Evolutionary conservation across 2,888 invertebrate genomes (phyloP), one percentile per base, ranked within the genome.

Genomic region (Rambutsinella grinnellia): DNA sequence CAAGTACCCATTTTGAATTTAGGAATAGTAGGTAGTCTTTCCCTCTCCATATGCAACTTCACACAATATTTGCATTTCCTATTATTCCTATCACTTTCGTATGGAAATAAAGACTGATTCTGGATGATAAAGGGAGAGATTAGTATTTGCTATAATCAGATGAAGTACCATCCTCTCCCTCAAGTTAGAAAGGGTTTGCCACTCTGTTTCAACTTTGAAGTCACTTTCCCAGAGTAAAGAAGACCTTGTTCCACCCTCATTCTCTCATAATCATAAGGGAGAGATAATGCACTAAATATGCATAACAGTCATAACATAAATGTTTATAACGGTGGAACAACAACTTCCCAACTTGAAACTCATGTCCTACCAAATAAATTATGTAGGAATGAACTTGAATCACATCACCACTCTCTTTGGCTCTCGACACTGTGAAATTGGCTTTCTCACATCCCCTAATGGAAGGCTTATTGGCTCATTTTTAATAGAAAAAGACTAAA

Each of bases 31-130:
- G n/a, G n/a, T n/a, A n/a, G n/a, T n/a, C 8, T 5, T 54, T 54
- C n/a, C 54, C 19, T 3, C 5, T 54, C 3, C 6, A 3, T 54
- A 19, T 54, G n/a, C 17, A 1, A 21, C 10, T 24, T 44, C 26
- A 15, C 13, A 26, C 17, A 21, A 15, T 10, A n/a, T 13, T 17
- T 6, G 15, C 27, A 17, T 46, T 24, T 57, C 24, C 15, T 67
- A 47, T 67, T 60, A 66, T 58, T 68, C 47, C 49, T 57, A 75
- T 62, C 68, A 67, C 28, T 62, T 54, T 62, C 36, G 26, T 36
- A 74, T 67, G 61, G 68, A 75, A 75, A 75, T 75, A 62, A 74
- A 68, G 75, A 75, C 67, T 75, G 67, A 62, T 62, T 68, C 56
- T 44, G 60, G 61, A 28, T 28, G 75, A 75, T 75, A 68, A 75